These are phyloP conservation scores for Solen grandis DNA, from an alignment of 1,140 invertebrate species.

Conservation along the genomic window DNA sequence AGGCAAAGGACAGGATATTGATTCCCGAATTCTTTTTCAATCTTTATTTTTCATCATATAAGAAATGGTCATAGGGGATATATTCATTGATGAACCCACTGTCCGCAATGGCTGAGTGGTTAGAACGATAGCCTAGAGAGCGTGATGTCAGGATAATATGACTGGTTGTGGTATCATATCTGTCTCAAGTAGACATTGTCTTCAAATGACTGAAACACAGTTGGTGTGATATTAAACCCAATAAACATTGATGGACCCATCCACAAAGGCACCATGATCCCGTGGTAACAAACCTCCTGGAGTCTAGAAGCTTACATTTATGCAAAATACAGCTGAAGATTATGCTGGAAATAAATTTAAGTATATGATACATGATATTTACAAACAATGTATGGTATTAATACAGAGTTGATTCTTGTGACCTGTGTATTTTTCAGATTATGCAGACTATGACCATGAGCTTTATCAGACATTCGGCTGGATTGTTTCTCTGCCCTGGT, in stretches of 20 bases:
- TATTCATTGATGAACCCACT: not conserved
- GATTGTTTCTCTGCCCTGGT: constrained; percentile 72
- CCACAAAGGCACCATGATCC: too few species aligned
- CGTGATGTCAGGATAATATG: too few species aligned
- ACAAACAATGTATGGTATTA: not conserved
- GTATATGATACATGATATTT: not conserved
- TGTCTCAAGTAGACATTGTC: too few species aligned
- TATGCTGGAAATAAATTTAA: not conserved
- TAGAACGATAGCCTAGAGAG: too few species aligned
- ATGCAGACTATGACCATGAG: constrained; percentile 38
- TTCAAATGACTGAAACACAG: too few species aligned
- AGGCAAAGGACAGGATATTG: not conserved
- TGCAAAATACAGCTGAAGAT: not conserved
- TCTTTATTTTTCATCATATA: not conserved
- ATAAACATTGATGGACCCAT: too few species aligned
- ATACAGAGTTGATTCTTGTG: not conserved
- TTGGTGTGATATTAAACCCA: too few species aligned
- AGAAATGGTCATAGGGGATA: not conserved
- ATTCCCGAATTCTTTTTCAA: not conserved
- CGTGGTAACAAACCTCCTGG: too few species aligned
- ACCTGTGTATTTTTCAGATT: constrained; percentile 55
- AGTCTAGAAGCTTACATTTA: not conserved
- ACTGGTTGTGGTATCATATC: too few species aligned
- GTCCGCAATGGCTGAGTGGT: too few species aligned
- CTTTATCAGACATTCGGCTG: constrained; percentile 65